Conservation (phyloP, 1,140 invertebrate genomes). For the Pygmarrhopalites habei region DNA sequence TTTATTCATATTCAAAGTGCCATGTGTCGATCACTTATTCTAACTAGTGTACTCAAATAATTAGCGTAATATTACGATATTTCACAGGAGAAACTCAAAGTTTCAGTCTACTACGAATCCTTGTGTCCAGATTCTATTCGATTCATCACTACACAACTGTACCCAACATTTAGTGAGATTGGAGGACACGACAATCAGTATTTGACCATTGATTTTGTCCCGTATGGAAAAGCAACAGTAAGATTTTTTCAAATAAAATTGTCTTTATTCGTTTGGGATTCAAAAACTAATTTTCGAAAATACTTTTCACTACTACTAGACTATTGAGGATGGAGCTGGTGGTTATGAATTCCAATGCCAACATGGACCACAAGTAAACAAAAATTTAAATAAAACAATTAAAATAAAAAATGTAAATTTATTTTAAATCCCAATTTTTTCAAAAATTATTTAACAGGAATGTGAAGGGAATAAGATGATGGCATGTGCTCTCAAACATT, state of each 20-base stretch:
- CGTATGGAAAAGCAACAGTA: constrained; percentile 26
- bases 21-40: no score
- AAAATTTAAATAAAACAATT: no score
- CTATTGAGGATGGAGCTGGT: constrained; percentile 37
- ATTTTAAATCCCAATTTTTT: no score
- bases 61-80: neutral
- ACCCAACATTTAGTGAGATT: constrained; percentile 5
- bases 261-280: neutral
- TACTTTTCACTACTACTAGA: neutral
- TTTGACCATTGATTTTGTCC: constrained; percentile 21
- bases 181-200: constrained; percentile 22
- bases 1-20: no score
- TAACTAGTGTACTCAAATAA: no score
- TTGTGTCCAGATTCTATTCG: constrained; percentile 27
- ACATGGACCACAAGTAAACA: constrained; percentile 48
- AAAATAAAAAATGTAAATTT: no score
- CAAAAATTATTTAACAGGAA: constrained; percentile 44
- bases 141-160: constrained; percentile 20
- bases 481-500: constrained; percentile 50
- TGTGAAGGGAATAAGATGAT: constrained; percentile 59
- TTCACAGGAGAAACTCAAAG: constrained; percentile 10
- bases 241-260: neutral
- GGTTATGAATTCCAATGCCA: constrained; percentile 57
- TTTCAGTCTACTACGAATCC: constrained; percentile 22
- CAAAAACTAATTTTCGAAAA: neutral